A percentile compares a stretch with the other conserved stretches of the same genome.
phyloP scores from a whole-genome alignment of 2,797 vertebrate genomes.

The Sebastes glaucus region DNA sequence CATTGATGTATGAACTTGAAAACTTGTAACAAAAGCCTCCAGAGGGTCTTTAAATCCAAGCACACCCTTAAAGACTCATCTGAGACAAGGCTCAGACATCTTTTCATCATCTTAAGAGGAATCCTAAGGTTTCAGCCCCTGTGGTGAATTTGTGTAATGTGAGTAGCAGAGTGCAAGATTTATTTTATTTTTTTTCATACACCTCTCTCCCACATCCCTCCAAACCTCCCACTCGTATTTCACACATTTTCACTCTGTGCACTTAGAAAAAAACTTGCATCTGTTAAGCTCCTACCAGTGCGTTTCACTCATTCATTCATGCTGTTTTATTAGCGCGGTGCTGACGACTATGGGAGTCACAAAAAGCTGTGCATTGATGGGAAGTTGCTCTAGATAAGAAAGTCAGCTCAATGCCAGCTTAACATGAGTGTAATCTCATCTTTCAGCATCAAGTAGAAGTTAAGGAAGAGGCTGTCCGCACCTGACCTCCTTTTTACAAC shows the following conservation, averaged over 20 bases:
- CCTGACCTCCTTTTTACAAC: slow-evolving; percentile 16
- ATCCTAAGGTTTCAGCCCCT: slow-evolving; percentile 55
- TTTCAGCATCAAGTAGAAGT: slow-evolving; percentile 23
- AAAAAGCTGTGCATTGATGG: slow-evolving; percentile 16
- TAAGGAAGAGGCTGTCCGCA: not conserved
- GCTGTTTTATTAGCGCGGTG: slow-evolving; percentile 27
- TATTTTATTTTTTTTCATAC: not conserved
- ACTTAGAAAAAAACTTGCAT: not conserved
- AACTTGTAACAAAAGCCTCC: slow-evolving; percentile 56
- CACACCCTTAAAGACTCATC: slow-evolving; percentile 47
- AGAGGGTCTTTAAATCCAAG: slow-evolving; percentile 57
- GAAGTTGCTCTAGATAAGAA: slow-evolving; percentile 27
- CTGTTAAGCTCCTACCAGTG: not conserved
- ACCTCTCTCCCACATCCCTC: slow-evolving; percentile 11
- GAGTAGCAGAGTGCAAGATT: slow-evolving; percentile 17
- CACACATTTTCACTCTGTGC: slow-evolving; percentile 1
- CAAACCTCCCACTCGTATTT: slow-evolving; percentile 33
- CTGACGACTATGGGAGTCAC: slow-evolving; percentile 11
- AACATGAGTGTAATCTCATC: slow-evolving; percentile 30
- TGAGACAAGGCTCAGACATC: slow-evolving; percentile 50
- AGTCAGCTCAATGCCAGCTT: slow-evolving; percentile 31
- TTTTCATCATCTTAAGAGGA: slow-evolving; percentile 66
- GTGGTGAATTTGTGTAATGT: slow-evolving; percentile 57
- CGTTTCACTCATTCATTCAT: slow-evolving; percentile 7
- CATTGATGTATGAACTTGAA: slow-evolving; percentile 62